These are phyloP conservation scores for Chrysodeixis includens DNA, from an alignment of 2,888 invertebrate genomes.

Conservation along the genomic window DNA sequence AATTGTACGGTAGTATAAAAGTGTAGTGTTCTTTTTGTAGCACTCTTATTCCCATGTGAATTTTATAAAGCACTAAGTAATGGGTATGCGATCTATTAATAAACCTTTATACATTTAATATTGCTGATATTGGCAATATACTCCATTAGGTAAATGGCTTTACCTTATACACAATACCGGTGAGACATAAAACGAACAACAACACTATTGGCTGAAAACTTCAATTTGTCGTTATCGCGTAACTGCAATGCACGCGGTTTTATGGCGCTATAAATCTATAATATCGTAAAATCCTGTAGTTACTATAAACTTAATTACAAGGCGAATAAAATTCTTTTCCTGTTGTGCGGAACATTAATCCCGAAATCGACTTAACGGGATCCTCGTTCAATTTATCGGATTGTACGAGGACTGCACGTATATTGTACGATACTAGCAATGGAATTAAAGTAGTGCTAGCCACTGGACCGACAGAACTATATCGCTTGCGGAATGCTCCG, in stretches of 20 bases:
- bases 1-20: background rate
- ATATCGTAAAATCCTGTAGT: conserved; percentile 38
- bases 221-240: conserved; percentile 50
- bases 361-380: conserved; percentile 59
- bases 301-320: conserved; percentile 44
- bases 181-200: conserved; percentile 39
- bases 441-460: conserved; percentile 53
- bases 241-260: conserved; percentile 38
- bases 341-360: conserved; percentile 58
- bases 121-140: background rate
- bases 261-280: conserved; percentile 43
- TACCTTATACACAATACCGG: conserved; percentile 21
- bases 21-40: background rate
- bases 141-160: conserved; percentile 16
- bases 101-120: background rate
- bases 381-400: conserved; percentile 60
- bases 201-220: conserved; percentile 44
- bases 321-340: conserved; percentile 49
- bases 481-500: conserved; percentile 34
- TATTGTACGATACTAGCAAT: conserved; percentile 53
- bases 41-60: background rate
- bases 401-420: conserved; percentile 33
- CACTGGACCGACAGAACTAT: conserved; percentile 34
- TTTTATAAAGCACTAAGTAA: background rate
- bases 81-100: background rate